These are phyloP conservation scores for Odontamblyopus lacepedii DNA, from an alignment of 2,797 vertebrate genomes.

Conservation along the genomic window DNA sequence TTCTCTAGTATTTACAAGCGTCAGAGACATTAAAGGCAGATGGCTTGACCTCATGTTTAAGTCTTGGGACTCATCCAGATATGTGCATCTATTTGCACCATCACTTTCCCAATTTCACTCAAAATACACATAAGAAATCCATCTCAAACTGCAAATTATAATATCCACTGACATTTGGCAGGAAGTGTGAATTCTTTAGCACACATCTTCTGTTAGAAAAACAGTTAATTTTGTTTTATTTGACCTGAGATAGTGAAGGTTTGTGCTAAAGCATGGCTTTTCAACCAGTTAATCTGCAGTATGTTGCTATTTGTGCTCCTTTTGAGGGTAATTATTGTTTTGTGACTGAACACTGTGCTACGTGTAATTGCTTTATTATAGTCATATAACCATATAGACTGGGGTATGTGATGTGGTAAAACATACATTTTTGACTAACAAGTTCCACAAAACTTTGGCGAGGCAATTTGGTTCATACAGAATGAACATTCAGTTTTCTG, in stretches of 20 bases:
- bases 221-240: background rate
- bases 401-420: background rate
- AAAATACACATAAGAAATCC: background rate
- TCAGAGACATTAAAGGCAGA: background rate
- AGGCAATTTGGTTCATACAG: background rate
- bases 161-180: background rate
- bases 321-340: slow-evolving; percentile 43
- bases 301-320: slow-evolving; percentile 31
- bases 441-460: too few species aligned
- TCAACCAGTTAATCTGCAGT: slow-evolving; percentile 31
- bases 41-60: background rate
- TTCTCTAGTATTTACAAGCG: slow-evolving; percentile 1
- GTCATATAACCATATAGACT: slow-evolving; percentile 10
- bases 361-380: slow-evolving; percentile 49
- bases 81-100: background rate
- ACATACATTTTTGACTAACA: background rate
- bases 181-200: background rate
- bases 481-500: background rate
- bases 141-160: background rate
- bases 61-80: background rate
- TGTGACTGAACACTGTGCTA: slow-evolving; percentile 42
- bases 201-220: background rate
- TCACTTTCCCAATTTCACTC: background rate
- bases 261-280: slow-evolving; percentile 18
- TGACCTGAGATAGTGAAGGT: slow-evolving; percentile 13